A percentile compares a stretch with the other conserved stretches of the same genome.
phyloP scores from a whole-genome alignment of 2,888 invertebrate species.

The Drosophila greeni region DNA sequence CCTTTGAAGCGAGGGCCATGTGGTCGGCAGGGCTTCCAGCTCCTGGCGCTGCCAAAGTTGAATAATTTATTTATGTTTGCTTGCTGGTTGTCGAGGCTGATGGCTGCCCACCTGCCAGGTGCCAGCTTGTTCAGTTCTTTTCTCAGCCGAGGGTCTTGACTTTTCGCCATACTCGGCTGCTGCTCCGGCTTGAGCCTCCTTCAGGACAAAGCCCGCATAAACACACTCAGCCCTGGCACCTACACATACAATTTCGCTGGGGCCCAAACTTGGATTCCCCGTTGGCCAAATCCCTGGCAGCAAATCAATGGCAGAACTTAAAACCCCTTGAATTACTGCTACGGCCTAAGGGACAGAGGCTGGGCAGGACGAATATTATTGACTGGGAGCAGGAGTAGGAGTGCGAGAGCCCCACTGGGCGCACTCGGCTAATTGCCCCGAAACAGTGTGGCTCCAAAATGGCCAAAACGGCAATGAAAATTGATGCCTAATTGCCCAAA shows the following conservation, averaged over 20 bases:
- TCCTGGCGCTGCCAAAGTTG: constrained; percentile 1
- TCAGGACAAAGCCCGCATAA: constrained; percentile 14
- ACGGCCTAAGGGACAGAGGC: background rate
- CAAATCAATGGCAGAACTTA: constrained; percentile 23
- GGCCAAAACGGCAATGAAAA: constrained; percentile 34
- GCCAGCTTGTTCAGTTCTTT: constrained; percentile 1
- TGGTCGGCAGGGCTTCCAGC: constrained; percentile 1
- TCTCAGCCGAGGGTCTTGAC: background rate
- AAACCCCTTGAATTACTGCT: constrained; percentile 29
- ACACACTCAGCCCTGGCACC: constrained; percentile 6
- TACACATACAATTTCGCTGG: background rate
- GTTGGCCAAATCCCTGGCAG: constrained; percentile 15
- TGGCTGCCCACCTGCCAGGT: constrained; percentile 23
- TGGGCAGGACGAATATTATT: constrained; percentile 16
- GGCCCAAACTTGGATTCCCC: constrained; percentile 23
- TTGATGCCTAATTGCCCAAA: constrained; percentile 23
- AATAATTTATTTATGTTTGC: constrained; percentile 30
- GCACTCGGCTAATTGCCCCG: constrained; percentile 22
- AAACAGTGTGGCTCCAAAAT: constrained; percentile 26
- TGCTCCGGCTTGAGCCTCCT: constrained; percentile 1
- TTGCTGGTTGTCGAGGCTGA: constrained; percentile 7
- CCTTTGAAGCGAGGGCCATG: constrained; percentile 4
- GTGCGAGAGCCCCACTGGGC: background rate
- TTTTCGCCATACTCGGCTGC: constrained; percentile 1
- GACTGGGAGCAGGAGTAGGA: background rate